These are phyloP conservation scores for Solenodon paradoxus DNA, from an alignment of 2,113 vertebrate genomes.

Conservation along the genomic window DNA sequence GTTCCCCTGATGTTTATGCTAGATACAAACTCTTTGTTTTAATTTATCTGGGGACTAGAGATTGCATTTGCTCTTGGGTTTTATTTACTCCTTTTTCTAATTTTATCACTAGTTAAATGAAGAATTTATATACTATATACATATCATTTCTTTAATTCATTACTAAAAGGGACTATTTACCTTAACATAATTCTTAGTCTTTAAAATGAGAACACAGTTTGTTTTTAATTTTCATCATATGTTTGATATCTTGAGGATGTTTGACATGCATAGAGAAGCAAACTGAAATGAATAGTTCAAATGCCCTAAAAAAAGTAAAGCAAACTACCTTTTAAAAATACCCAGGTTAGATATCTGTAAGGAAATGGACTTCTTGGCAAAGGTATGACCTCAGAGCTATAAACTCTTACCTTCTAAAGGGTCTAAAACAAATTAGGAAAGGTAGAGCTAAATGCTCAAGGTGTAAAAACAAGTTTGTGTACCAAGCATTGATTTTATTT, in stretches of 20 bases:
- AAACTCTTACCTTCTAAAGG: slow-evolving; percentile 43
- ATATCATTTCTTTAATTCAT: neutral
- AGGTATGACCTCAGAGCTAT: neutral
- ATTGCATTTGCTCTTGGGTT: neutral
- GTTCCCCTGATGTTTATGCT: neutral
- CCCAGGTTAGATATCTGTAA: neutral
- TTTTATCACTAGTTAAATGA: neutral
- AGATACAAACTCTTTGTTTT: neutral
- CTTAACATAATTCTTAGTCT: neutral
- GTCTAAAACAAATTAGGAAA: slow-evolving; percentile 54
- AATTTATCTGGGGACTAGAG: neutral
- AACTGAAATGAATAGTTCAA: neutral
- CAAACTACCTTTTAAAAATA: slow-evolving; percentile 2
- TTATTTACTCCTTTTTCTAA: neutral
- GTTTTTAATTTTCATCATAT: neutral
- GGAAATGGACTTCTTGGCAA: slow-evolving; percentile 34
- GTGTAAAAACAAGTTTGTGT: slow-evolving; percentile 62
- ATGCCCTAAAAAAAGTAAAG: slow-evolving; percentile 5
- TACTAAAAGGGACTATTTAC: neutral
- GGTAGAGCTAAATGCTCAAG: slow-evolving; percentile 40
- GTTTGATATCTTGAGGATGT: neutral
- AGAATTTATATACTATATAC: neutral
- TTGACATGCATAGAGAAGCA: neutral
- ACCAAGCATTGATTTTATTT: slow-evolving; percentile 63
- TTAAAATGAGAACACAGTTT: neutral